These are phyloP conservation scores for Diprion similis DNA, from an alignment of 1,140 invertebrate genomes.

Conservation along the genomic window DNA sequence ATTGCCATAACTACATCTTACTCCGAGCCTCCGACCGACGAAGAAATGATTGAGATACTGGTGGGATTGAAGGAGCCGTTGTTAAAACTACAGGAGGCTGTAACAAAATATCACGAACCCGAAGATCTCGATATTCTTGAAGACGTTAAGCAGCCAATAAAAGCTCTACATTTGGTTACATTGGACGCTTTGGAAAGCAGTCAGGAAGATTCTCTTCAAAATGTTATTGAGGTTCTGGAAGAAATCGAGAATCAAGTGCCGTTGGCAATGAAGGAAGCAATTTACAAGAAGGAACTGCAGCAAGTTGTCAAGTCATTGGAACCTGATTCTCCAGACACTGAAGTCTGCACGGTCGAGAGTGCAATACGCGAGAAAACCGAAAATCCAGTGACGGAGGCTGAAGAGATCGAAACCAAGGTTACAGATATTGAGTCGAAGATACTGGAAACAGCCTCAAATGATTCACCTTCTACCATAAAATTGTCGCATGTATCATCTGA, in stretches of 20 bases:
- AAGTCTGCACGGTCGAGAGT: not conserved
- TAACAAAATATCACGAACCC: constrained; percentile 33
- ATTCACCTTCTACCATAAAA: not conserved
- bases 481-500: not conserved
- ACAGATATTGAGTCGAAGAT: not conserved
- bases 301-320: constrained; percentile 25
- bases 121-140: constrained; percentile 33
- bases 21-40: constrained; percentile 39
- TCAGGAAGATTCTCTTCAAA: constrained; percentile 27
- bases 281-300: constrained; percentile 36
- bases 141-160: constrained; percentile 35
- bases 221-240: constrained; percentile 34
- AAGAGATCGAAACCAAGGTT: not conserved
- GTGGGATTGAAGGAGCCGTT: constrained; percentile 38
- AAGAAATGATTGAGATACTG: constrained; percentile 37
- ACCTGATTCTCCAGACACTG: not conserved
- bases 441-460: not conserved
- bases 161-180: constrained; percentile 33
- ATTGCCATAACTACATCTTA: constrained; percentile 37
- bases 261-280: constrained; percentile 35
- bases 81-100: constrained; percentile 29
- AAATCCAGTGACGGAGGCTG: too few relatives aligned
- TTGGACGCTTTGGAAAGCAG: constrained; percentile 30
- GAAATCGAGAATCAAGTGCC: constrained; percentile 44
- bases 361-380: not conserved